Evolutionary conservation across 2,797 vertebrate species (phyloP), one percentile per base, ranked within the genome.

Genomic region (Rhinella marina): DNA sequence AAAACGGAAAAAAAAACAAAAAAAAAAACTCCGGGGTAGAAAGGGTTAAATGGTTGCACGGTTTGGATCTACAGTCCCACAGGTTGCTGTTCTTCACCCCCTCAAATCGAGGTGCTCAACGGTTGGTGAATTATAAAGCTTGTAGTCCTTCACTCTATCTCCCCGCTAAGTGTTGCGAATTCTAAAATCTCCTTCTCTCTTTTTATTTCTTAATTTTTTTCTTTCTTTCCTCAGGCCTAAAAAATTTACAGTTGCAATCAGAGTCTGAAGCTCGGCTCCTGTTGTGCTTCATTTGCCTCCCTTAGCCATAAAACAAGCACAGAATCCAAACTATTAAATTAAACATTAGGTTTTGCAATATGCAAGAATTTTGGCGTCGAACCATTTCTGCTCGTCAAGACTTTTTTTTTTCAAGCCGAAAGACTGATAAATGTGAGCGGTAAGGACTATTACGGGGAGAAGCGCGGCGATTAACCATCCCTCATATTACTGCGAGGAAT

Each of bases 271-370:
- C 57, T 61, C 8, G 29, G 29, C 79, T 41, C 32, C 59, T 29
- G 25, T 25, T 64, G 59, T 48, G 59, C 79, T 41, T 81, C 27
- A 64, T 61, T 41, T 50, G 41, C 21, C 48, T 68, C 56, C 16
- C 13, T 52, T 52, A 54, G 5, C 64, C 62, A 68, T 52, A 50
- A 82, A 82, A 61, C 81, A 62, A 41, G 78, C 23, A 12, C 17
- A 61, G 73, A 85, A 76, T 85, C 41, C 61, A 50, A 50, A 76
- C 52, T 85, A 77, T 62, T 85, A 77, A 76, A 76, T 85, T 76
- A 85, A 64, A 66, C 84, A 78, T 85, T 78, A 64, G 21, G 7
- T 27, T 77, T 85, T 54, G n/a, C 73, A 66, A 85, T 54, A 64
- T 23, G 32, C 48, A 32, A 77, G 62, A 48, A n/a, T 70, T 75